Evolutionary conservation across 2,113 vertebrate genomes (phyloP), one percentile per base, ranked within the genome.

Genomic region (Rattus rattus): DNA sequence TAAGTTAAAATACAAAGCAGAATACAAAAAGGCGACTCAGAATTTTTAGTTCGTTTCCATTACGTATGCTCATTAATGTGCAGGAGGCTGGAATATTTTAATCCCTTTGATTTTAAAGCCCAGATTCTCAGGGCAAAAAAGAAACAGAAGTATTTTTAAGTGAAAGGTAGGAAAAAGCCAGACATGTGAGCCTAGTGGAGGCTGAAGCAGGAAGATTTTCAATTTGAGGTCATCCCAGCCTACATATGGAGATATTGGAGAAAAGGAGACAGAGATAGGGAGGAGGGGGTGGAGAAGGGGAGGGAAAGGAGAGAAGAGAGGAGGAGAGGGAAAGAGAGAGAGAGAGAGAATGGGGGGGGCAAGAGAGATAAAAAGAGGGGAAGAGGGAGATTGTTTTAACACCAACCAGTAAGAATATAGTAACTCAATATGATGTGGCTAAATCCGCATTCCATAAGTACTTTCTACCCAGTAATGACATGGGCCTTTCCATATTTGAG

Each of bases 41-140:
- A 1, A 28, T 22, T 26, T 91, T 87, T 95, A 86, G 70, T 81
- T 20, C 59, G 49, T 84, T 92, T 81, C 1, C 20, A 96, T 91
- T 94, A 73, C 6, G 87, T 94, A 91, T 33, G 16, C 3, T 96
- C 54, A 96, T 63, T 88, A 93, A 94, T 24, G 13, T 77, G 24
- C n/a, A 81, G 97, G 47, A 85, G 19, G 96, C 92, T 28, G 0
- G 1, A 59, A 91, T 36, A 43, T 87, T 94, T 14, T 75, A 61
- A 94, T 93, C 85, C 49, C 2, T 43, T 95, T 12, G n/a, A 36
- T 20, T 83, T 98, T 97, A 83, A 94, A 95, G 80, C 2, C 30
- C 80, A 9, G 20, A 91, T 39, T 81, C 61, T 88, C 54, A 7
- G 90, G 0, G 63, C 3, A 2, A 97, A 95, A 96, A 79, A 52